Base-by-base conservation (phyloP, 2,113 vertebrate genomes). In the Crotalus viridis region DNA sequence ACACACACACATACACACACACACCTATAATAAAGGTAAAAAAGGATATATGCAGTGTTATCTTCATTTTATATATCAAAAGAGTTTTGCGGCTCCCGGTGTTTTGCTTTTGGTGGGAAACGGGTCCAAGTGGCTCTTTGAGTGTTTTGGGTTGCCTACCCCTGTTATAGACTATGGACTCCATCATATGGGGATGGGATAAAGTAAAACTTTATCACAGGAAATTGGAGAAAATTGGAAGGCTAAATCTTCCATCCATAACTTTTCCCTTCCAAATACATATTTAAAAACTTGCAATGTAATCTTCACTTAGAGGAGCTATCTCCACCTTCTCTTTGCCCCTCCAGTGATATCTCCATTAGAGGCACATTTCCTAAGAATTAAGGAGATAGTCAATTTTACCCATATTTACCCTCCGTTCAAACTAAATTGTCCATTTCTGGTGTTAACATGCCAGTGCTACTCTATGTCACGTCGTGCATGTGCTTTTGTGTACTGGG, bases 371-470 rank as follows among this genome's bases (percentile, higher is more conserved):
- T 92, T 96, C 94, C 54, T 74, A 95, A 95, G 89, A 94, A 93
- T 86, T 92, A 95, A 95, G 91, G 64, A 92, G 57, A 61, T 90
- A 10, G 4, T 21, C 13, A 39, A 5, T 94, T 94, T 96, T 94
- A 94, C 93, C 92, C 94, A 56, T 93, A 92, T 96, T 97, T 97
- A 94, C 89, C 92, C 93, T 95, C 90, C 51, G 91, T 96, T 96
- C 96, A 95, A 96, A 96, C 93, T 92, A 93, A 95, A 96, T 96
- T 95, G 96, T 92, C 89, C 94, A 52, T 91, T 96, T 89, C 61
- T 93, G 81, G 87, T 92, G 26, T 95, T 97, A 97, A 97, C 93
- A 94, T 87, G 88, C 95, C 91, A 92, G 91, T 12, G 64, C 92
- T 85, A 57, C 89, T 89, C 91, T 92, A 89, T 94, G 90, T 94